phyloP scores from a whole-genome alignment of 2,113 vertebrate species.

The Tupaia chinensis region DNA sequence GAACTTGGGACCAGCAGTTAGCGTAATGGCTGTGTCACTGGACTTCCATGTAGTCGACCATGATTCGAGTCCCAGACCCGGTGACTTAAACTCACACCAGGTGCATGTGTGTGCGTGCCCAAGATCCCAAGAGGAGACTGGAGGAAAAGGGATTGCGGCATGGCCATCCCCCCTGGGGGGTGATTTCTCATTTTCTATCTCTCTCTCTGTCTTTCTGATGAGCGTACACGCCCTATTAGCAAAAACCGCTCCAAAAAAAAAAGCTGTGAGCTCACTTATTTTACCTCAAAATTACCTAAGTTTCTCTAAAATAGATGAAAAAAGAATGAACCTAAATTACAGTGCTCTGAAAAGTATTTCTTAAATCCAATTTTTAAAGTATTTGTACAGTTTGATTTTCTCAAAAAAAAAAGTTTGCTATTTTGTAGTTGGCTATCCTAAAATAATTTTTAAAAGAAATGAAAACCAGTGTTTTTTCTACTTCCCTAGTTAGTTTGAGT shows the following conservation, averaged over 20 bases:
- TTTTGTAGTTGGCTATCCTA: conserved; percentile 1
- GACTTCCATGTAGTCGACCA: too few relatives aligned
- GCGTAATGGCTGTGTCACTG: too few relatives aligned
- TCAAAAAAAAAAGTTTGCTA: not conserved
- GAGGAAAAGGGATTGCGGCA: too few relatives aligned
- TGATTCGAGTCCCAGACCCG: too few relatives aligned
- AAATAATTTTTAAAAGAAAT: not conserved
- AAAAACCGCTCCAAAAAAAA: not conserved
- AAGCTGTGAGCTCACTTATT: not conserved
- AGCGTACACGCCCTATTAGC: too few relatives aligned
- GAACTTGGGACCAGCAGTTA: not conserved
- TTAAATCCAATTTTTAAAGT: not conserved
- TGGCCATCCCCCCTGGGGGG: too few relatives aligned
- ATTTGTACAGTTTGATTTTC: not conserved
- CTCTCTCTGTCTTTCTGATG: too few relatives aligned
- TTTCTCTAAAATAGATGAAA: not conserved
- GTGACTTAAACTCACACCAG: too few relatives aligned
- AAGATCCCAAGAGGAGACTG: too few relatives aligned
- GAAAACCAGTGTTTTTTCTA: conserved; percentile 51
- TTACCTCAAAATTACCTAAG: not conserved
- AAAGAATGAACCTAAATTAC: not conserved
- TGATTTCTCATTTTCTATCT: too few relatives aligned
- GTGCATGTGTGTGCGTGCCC: too few relatives aligned
- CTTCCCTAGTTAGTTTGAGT: not conserved
- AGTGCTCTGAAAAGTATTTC: not conserved